Evolutionary conservation across 2,797 vertebrate genomes (phyloP).

Genomic region (Vireo griseus): DNA sequence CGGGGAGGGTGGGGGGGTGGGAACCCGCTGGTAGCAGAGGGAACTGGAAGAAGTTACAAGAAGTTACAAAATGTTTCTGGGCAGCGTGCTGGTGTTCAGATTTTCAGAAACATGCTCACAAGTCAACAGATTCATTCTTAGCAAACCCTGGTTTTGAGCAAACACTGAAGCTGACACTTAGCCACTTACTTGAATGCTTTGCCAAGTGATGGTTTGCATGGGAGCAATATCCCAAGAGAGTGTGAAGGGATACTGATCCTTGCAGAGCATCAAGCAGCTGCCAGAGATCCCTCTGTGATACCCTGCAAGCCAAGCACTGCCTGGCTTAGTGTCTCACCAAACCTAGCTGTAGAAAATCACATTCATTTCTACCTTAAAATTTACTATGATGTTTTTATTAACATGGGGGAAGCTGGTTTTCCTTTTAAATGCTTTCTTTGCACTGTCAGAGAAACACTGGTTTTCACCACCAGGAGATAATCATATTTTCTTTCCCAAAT

Average conservation of each 20-base stretch:
- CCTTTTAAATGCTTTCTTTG: neutral
- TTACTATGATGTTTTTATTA: neutral
- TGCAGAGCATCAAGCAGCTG: rapidly evolving
- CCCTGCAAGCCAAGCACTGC: neutral
- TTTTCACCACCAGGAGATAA: neutral
- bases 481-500: neutral
- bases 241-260: neutral
- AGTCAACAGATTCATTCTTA: neutral
- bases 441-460: neutral
- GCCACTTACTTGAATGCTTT: neutral
- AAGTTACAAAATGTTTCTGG: neutral
- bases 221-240: neutral
- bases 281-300: rapidly evolving
- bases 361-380: neutral
- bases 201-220: neutral
- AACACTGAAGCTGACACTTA: neutral
- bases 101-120: neutral
- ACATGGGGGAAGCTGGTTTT: neutral
- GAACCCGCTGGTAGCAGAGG: neutral
- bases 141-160: neutral
- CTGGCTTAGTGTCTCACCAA: neutral
- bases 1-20: rapidly evolving
- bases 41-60: neutral
- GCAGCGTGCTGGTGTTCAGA: neutral
- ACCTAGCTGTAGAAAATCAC: neutral